Evolutionary conservation across 2,888 invertebrate genomes (phyloP), one percentile per base, ranked within the genome.

Genomic region (Chaetogeoica ovagalla): DNA sequence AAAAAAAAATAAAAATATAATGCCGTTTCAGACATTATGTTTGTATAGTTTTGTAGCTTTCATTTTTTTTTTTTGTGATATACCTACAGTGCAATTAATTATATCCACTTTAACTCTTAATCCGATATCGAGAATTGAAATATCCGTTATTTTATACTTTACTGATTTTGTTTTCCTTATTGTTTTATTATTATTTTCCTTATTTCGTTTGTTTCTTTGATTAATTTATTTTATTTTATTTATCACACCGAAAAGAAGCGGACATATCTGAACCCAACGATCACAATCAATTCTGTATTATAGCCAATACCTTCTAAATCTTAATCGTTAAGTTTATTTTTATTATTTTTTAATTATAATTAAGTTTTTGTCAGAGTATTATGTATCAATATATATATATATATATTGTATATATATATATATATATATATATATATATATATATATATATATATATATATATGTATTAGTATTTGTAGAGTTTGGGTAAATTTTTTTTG

Each of bases 271-370:
- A 63, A 70, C 39, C 63, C 39, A 79, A 63, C 79, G 52, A 71
- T 79, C n/a, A 79, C 79, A 79, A 79, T 79, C 70, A 79, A 70
- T 79, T 71, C 70, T 79, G 79, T 79, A 79, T 62, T 63, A 71
- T 79, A 79, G 62, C 62, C 59, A 79, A 70, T 59, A 79, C 17
- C 79, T 79, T 79, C 55, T 69, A 69, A 69, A 77, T 77, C 52
- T 69, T 77, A 77, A 68, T 74, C 70, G 79, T 79, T 79, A 77
- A 77, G 69, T 77, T 77, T 76, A 69, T 76, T 68, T 68, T 59
- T 70, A 30, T 72, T 68, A 59, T 59, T 77, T 37, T 23, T 72
- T 48, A 48, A 60, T 72, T 39, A 30, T 72, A 62, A 62, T n/a
- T n/a, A 30, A 76, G 66, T 76, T 63, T 77, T 52, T 69, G 62